Evolutionary conservation across 2,888 invertebrate genomes (phyloP).

Genomic region (Notocelia uddmanniana): DNA sequence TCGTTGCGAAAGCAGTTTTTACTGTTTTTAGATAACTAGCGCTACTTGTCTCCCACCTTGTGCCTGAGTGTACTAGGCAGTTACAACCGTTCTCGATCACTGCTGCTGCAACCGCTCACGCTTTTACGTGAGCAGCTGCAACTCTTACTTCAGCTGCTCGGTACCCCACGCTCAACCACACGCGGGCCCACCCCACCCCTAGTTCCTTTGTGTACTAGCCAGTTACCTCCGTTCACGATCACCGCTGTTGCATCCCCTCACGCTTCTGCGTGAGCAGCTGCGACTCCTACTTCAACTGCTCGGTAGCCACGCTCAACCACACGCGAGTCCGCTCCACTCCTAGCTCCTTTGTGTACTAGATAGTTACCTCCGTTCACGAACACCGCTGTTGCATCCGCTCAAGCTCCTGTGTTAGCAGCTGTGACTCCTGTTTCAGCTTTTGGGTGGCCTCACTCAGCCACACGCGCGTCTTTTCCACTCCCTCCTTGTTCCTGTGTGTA

Average conservation of each 20-base stretch:
- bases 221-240: constrained; percentile 48
- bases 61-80: no score
- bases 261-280: constrained; percentile 59
- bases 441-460: constrained; percentile 62
- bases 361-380: constrained; percentile 60
- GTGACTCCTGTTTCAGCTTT: constrained; percentile 61
- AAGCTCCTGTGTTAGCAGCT: constrained; percentile 61
- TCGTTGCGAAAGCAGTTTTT: no score
- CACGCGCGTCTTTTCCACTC: constrained; percentile 56
- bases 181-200: no score
- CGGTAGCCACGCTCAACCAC: constrained; percentile 61
- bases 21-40: no score
- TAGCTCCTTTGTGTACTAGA: constrained; percentile 47
- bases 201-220: no score
- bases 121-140: no score
- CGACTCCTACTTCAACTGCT: constrained; percentile 51
- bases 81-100: no score
- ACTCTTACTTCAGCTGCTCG: no score
- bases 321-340: constrained; percentile 56
- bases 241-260: constrained; percentile 49
- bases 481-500: constrained; percentile 53
- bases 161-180: no score
- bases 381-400: constrained; percentile 61
- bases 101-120: no score
- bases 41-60: no score